Conservation (phyloP, 2,113 vertebrate species). For the Hiodon alosoides region DNA sequence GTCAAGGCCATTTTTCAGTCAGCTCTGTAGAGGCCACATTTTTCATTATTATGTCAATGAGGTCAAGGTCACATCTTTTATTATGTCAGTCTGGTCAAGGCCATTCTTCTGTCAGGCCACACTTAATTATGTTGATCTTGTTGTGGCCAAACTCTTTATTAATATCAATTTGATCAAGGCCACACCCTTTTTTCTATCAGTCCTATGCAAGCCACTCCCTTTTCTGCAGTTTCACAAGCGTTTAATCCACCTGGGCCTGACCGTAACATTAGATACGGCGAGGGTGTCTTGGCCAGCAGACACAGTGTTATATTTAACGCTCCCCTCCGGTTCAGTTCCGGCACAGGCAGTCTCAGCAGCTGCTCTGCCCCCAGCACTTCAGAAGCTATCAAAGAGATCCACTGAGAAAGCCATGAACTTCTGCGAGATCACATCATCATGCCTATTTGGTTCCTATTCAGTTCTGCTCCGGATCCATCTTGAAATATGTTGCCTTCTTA, state of each 20-base stretch:
- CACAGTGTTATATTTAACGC: constrained; percentile 3
- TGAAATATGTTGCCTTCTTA: too few species aligned
- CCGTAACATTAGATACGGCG: not conserved
- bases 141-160: too few species aligned
- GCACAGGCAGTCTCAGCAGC: not conserved
- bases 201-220: not conserved
- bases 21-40: not conserved
- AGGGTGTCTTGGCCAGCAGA: not conserved
- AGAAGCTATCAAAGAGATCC: not conserved
- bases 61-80: too few species aligned
- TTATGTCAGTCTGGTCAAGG: too few species aligned
- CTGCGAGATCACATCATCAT: not conserved
- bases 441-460: too few species aligned
- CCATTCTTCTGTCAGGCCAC: not conserved
- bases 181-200: not conserved
- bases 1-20: not conserved
- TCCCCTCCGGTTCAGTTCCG: not conserved
- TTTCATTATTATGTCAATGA: too few species aligned
- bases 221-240: not conserved
- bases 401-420: not conserved
- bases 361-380: not conserved
- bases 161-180: not conserved
- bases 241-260: not conserved
- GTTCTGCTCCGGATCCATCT: too few species aligned
- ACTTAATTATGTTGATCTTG: too few species aligned